Evolutionary conservation across 2,888 invertebrate genomes (phyloP).

Genomic region (Macrosoma leucophasiata): DNA sequence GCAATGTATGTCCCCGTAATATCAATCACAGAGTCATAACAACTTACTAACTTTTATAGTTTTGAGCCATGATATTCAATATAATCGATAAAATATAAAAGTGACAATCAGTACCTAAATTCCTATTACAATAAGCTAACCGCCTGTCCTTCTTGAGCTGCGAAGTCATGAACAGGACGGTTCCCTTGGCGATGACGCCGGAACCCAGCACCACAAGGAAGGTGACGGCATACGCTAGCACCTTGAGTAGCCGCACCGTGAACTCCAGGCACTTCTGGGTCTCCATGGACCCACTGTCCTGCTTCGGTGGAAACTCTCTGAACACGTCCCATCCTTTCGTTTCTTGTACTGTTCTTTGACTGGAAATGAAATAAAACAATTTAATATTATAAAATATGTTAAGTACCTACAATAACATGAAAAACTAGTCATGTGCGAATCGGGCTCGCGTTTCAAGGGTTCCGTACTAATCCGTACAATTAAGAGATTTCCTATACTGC

Average conservation of each 20-base stretch:
- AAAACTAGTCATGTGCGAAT: no score
- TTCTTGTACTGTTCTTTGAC: constrained; percentile 88
- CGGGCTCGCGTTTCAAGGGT: no score
- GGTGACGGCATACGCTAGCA: constrained; percentile 88
- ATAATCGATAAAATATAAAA: background rate
- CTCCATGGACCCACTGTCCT: constrained; percentile 92
- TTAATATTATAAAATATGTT: no score
- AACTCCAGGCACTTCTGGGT: constrained; percentile 90
- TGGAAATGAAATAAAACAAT: constrained; percentile 52
- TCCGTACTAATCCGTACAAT: no score
- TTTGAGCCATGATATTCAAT: no score
- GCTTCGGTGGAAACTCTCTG: constrained; percentile 91
- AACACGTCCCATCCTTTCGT: constrained; percentile 99
- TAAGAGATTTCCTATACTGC: no score
- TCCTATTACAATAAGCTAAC: constrained; percentile 88
- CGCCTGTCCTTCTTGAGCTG: constrained; percentile 86
- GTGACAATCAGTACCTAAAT: constrained; percentile 77
- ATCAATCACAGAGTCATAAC: no score
- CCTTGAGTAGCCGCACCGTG: constrained; percentile 88
- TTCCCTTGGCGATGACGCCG: constrained; percentile 92
- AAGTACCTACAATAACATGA: no score
- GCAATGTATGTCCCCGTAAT: no score
- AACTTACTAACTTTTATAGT: no score
- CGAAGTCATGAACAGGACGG: constrained; percentile 93
- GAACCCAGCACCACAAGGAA: constrained; percentile 89